Evolutionary conservation across 2,888 invertebrate species (phyloP), one percentile per base, ranked within the genome.

Genomic region (Bhutanitis thaidina): DNA sequence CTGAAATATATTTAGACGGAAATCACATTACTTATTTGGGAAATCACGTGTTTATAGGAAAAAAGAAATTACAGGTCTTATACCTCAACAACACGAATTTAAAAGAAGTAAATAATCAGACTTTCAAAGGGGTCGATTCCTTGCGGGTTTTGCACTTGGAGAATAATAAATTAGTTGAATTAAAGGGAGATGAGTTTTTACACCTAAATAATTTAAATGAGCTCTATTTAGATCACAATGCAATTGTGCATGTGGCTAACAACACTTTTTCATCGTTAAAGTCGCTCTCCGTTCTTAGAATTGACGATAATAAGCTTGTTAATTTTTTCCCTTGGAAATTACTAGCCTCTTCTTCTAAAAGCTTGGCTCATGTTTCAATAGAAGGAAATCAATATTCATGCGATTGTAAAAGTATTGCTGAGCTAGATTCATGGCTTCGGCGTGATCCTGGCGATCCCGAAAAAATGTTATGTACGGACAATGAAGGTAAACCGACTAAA

Each of bases 1-100:
- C 96, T 43, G 95, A 96, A 85, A 94, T 96, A 69, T 95, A 95
- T 87, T 90, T 97, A 69, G 96, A 96, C 78, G 96, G 96, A 43
- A 95, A 96, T 80, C 90, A 94, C 71, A 91, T 96, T 60, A 93
- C 93, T 55, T 92, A 94, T 69, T 90, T 97, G 56, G 93, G 94
- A 62, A 94, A 94, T 82, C 95, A 96, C 82, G 93, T 94, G 59
- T 96, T 97, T 81, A 94, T 96, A 72, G 96, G 95, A 34, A 94
- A 95, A 80, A 95, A 95, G 79, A 94, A 94, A 78, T 88, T 96
- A 55, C 92, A 94, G 80, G 92, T 94, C 57, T 88, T 96, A 53
- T 95, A 91, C 80, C 88, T 96, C 61, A 96, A 96, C 76, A 93
- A 93, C 73, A 94, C 94, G 69, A 93, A 93, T 65, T 92, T 96